phyloP scores from a whole-genome alignment of 1,140 invertebrate species.

The Drosophila burlai region DNA sequence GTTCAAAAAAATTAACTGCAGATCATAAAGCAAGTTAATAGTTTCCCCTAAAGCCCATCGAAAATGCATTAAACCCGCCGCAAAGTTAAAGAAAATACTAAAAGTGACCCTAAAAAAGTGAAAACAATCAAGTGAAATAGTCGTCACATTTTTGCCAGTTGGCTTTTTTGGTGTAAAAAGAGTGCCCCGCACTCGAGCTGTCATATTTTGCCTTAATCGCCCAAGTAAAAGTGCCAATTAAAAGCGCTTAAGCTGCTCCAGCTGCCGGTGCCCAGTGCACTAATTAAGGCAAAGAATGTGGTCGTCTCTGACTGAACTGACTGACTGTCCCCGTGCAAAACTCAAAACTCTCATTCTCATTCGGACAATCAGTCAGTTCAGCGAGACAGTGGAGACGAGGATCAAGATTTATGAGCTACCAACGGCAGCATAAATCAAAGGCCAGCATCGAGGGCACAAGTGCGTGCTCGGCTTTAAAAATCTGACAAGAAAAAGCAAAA shows the following conservation, averaged over 20 bases:
- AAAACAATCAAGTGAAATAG: conserved; percentile 12
- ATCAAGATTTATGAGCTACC: conserved; percentile 68
- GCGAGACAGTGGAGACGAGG: conserved; percentile 19
- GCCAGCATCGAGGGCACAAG: conserved; percentile 76
- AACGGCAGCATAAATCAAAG: conserved; percentile 70
- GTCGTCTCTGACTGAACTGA: conserved; percentile 7
- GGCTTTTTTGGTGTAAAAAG: neutral
- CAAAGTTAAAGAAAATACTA: neutral
- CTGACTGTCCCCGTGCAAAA: conserved; percentile 7
- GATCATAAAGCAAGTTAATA: neutral
- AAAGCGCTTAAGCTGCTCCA: conserved; percentile 56
- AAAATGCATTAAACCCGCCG: too few relatives aligned
- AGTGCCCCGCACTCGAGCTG: conserved; percentile 31
- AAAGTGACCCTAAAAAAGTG: neutral
- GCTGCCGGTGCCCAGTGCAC: conserved; percentile 27
- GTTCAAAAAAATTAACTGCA: neutral
- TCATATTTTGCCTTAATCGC: conserved; percentile 74
- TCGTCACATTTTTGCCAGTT: conserved; percentile 17
- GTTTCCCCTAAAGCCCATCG: neutral
- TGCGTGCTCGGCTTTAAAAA: conserved; percentile 66
- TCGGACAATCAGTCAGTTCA: conserved; percentile 59
- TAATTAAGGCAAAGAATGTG: conserved; percentile 69
- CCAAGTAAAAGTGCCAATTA: conserved; percentile 78
- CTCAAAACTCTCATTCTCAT: conserved; percentile 41
- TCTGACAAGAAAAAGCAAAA: conserved; percentile 44